These are phyloP conservation scores for Zoroaster sp. DNA, from an alignment of 53 echinoderm and acorn worm genomes.

Conservation along the genomic window DNA sequence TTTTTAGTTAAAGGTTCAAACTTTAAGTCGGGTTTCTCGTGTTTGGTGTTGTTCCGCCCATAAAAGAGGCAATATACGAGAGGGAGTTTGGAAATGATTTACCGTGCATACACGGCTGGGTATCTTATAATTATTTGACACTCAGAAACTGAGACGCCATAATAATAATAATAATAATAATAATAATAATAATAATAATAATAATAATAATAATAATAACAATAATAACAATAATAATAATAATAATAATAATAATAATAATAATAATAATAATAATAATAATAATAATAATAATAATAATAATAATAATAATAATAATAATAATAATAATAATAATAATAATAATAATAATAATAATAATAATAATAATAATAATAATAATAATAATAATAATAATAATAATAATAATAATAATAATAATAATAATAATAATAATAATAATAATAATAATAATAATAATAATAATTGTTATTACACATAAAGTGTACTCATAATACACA, in stretches of 20 bases:
- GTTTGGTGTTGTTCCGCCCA: no score
- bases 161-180: not conserved
- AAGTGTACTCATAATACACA: no score
- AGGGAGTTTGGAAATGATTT: no score
- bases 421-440: not conserved
- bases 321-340: not conserved
- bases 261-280: not conserved
- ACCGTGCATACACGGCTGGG: no score
- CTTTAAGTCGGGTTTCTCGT: no score
- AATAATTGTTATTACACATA: no score
- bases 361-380: not conserved
- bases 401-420: not conserved
- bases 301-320: not conserved
- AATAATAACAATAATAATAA: not conserved
- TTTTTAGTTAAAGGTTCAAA: no score
- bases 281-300: no score
- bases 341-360: not conserved
- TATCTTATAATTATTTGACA: no score
- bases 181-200: not conserved
- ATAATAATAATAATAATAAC: not conserved
- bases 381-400: not conserved
- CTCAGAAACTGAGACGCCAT: no score
- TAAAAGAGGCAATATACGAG: no score
- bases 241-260: not conserved
- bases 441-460: not conserved